Conservation (phyloP, 2,113 vertebrate species). For the Calyptommatus sinebrachiatus region DNA sequence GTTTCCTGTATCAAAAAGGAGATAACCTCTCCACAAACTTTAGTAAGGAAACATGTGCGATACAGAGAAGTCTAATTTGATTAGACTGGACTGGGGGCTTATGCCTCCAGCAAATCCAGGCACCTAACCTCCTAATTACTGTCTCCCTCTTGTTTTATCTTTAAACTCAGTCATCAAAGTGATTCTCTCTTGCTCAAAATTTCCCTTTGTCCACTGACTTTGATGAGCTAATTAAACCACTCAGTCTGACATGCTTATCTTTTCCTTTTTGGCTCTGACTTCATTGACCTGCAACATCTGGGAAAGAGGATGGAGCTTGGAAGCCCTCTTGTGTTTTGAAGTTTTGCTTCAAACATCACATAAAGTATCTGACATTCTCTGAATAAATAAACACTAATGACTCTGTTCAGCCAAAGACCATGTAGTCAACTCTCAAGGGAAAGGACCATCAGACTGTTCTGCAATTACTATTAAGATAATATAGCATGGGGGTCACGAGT, state of each 20-base stretch:
- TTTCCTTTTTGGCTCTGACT: neutral
- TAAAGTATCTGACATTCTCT: neutral
- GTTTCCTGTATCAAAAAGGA: neutral
- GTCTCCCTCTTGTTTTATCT: conserved; percentile 3
- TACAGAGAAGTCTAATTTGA: neutral
- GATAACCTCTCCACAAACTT: neutral
- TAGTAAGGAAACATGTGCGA: neutral
- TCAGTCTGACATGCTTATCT: neutral
- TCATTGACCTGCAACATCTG: neutral
- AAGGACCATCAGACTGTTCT: neutral
- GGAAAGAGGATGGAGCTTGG: neutral
- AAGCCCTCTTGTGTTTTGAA: neutral
- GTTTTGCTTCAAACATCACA: neutral
- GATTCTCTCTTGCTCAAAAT: conserved; percentile 3
- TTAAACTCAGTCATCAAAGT: conserved; percentile 8
- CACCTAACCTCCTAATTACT: conserved; percentile 15
- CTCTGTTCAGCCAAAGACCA: neutral
- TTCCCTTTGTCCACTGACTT: neutral
- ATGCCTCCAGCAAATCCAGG: neutral
- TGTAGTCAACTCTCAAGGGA: neutral
- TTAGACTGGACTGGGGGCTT: neutral
- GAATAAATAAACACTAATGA: neutral
- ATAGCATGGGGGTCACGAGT: no score
- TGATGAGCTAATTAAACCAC: conserved; percentile 28
- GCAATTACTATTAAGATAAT: no score